Evolutionary conservation across 1,140 invertebrate species (phyloP).

Genomic region (Trichoplusia ni): DNA sequence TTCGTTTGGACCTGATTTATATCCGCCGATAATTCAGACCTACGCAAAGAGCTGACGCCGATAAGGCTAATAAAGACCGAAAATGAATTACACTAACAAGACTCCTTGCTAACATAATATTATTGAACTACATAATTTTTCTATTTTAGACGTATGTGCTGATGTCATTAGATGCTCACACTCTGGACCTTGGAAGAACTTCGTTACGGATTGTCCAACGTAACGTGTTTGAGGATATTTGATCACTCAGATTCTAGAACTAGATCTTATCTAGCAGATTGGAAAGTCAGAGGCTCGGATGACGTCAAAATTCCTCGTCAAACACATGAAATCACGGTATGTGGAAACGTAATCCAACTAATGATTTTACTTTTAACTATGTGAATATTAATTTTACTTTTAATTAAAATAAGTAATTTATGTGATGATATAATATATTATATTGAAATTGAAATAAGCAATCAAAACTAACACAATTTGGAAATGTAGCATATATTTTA

Average conservation of each 20-base stretch:
- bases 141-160: conserved; percentile 79
- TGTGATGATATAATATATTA: no score
- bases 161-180: conserved; percentile 86
- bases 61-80: background rate
- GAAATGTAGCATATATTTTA: no score
- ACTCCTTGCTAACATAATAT: background rate
- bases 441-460: no score
- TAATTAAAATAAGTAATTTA: no score
- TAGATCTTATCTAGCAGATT: conserved; percentile 61
- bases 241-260: conserved; percentile 83
- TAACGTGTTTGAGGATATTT: conserved; percentile 87
- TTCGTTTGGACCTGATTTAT: background rate
- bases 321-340: conserved; percentile 67
- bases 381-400: no score
- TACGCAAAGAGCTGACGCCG: background rate
- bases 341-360: no score
- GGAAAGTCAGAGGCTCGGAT: conserved; percentile 53
- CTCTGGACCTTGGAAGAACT: conserved; percentile 87
- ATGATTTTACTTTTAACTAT: no score
- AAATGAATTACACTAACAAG: conserved; percentile 7
- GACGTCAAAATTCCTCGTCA: conserved; percentile 58
- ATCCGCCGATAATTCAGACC: background rate
- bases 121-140: background rate
- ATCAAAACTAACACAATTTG: no score
- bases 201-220: conserved; percentile 85